phyloP scores from a whole-genome alignment of 2,113 vertebrate species.

The Phaethon lepturus region DNA sequence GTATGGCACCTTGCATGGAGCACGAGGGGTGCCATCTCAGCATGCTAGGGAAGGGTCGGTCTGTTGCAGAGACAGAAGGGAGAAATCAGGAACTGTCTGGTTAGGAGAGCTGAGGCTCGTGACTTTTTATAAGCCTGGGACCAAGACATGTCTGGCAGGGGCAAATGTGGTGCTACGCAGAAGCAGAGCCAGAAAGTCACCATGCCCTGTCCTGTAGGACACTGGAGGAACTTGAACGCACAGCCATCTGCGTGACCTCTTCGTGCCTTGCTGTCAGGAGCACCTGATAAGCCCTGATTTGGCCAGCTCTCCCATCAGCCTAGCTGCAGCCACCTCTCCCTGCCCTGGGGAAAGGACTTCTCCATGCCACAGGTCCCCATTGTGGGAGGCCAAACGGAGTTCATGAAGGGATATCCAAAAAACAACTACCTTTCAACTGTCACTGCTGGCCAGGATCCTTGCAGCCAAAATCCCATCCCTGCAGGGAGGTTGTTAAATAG shows the following conservation, averaged over 20 bases:
- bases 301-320: not conserved
- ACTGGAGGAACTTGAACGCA: not conserved
- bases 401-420: not conserved
- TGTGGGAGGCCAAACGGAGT: not conserved
- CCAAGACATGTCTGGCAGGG: not conserved
- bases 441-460: not conserved
- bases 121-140: not conserved
- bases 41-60: fast-evolving
- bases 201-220: not conserved
- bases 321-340: not conserved
- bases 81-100: not conserved
- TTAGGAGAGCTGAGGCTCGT: not conserved
- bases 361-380: fast-evolving
- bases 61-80: not conserved
- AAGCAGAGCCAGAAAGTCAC: not conserved
- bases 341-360: not conserved
- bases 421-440: not conserved
- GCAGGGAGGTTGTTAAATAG: not conserved
- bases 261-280: not conserved
- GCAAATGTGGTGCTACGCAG: not conserved
- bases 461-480: not conserved
- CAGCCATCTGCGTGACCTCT: not conserved
- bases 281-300: not conserved
- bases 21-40: not conserved
- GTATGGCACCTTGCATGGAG: not conserved